Evolutionary conservation across 2,888 invertebrate genomes (phyloP).

Genomic region (Pyrochroa serraticornis): DNA sequence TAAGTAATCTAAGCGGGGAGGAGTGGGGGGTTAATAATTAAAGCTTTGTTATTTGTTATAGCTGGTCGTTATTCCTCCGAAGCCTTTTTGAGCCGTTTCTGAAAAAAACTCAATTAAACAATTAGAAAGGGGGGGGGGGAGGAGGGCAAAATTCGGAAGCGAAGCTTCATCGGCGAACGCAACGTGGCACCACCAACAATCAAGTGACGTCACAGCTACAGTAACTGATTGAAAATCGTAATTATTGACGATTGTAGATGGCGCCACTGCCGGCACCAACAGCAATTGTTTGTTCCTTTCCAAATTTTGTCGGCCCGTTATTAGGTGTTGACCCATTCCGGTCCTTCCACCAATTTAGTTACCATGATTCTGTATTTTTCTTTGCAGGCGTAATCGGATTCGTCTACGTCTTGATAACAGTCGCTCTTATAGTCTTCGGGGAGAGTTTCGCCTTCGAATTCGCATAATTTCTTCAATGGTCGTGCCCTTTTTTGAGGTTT

Average conservation of each 20-base stretch:
- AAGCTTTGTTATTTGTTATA: slow-evolving; percentile 12
- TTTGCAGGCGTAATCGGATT: slow-evolving; percentile 79
- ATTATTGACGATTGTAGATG: too few species aligned
- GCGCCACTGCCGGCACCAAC: too few species aligned
- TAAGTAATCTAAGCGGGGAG: slow-evolving; percentile 5
- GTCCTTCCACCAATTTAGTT: slow-evolving; percentile 46
- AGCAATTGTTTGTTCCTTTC: too few species aligned
- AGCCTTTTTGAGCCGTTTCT: slow-evolving; percentile 57
- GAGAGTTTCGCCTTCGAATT: slow-evolving; percentile 72
- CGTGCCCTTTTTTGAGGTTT: too few species aligned
- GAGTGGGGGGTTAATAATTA: background rate
- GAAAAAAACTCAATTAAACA: slow-evolving; percentile 46
- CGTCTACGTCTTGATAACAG: slow-evolving; percentile 81
- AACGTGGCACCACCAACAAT: background rate
- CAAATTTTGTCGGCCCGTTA: background rate
- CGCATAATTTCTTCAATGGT: slow-evolving; percentile 74
- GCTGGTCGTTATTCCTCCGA: slow-evolving; percentile 45
- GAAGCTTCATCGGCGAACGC: background rate
- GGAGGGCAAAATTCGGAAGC: background rate
- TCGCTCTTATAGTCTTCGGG: slow-evolving; percentile 78
- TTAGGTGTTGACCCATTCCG: background rate
- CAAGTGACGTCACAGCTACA: background rate
- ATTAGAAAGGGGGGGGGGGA: background rate
- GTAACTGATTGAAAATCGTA: too few species aligned
- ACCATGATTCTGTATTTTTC: slow-evolving; percentile 83